Evolutionary conservation across 2,113 vertebrate genomes (phyloP).

Genomic region (Oophaga pumilio): DNA sequence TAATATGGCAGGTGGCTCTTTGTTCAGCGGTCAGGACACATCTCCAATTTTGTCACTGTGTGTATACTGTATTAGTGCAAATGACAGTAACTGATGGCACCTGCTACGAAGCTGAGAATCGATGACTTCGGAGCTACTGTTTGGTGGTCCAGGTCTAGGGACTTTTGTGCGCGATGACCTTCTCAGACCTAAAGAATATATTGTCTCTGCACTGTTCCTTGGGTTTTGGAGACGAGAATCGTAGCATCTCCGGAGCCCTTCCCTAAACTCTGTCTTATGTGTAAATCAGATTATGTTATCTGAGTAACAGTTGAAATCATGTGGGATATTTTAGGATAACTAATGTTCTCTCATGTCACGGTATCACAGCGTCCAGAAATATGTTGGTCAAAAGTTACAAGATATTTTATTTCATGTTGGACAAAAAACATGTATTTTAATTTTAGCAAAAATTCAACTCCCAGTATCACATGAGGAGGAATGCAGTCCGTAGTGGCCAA

Average conservation of each 20-base stretch:
- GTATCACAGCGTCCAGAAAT: not conserved
- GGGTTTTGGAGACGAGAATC: not conserved
- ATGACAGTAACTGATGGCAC: no score
- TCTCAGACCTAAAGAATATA: not conserved
- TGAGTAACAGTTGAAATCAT: not conserved
- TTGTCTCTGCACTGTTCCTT: not conserved
- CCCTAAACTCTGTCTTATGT: not conserved
- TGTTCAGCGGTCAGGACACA: no score
- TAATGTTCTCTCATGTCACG: not conserved
- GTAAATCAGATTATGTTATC: slow-evolving; percentile 20
- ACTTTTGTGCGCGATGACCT: not conserved
- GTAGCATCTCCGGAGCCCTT: not conserved
- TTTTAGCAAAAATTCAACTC: slow-evolving; percentile 12
- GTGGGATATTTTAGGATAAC: not conserved
- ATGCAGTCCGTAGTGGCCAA: slow-evolving; percentile 23
- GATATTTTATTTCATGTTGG: slow-evolving; percentile 16
- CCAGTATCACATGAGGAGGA: not conserved
- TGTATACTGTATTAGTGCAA: no score
- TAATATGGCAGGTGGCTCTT: no score
- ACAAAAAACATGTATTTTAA: not conserved
- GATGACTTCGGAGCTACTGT: no score
- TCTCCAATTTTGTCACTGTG: no score
- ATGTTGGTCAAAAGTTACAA: slow-evolving; percentile 9
- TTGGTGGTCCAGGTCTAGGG: not conserved
- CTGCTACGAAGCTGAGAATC: no score